These are phyloP conservation scores for Tetrax tetrax DNA, from an alignment of 2,113 vertebrate species.

Conservation along the genomic window DNA sequence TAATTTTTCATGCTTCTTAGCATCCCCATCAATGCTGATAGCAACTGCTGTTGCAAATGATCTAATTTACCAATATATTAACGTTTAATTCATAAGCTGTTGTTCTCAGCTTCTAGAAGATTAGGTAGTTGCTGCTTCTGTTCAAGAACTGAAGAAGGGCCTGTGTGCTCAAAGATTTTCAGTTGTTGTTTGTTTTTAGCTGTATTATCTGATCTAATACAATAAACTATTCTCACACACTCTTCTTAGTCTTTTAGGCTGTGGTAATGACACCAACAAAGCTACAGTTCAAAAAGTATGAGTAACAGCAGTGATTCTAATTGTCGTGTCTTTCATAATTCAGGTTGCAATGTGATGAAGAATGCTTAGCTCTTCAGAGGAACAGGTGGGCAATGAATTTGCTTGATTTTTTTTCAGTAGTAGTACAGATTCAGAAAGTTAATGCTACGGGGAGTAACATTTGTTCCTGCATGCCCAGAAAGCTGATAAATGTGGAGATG, in stretches of 20 bases:
- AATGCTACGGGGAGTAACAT: not conserved
- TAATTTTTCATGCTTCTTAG: not conserved
- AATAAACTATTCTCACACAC: not conserved
- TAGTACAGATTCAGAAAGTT: not conserved
- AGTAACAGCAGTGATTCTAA: not conserved
- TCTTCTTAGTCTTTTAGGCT: not conserved
- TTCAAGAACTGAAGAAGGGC: not conserved
- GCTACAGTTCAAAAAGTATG: not conserved
- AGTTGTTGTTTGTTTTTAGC: not conserved
- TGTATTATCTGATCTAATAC: not conserved
- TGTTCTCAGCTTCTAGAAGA: not conserved
- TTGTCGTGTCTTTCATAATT: constrained; percentile 45
- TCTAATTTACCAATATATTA: not conserved
- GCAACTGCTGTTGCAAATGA: not conserved
- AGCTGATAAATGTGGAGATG: not conserved
- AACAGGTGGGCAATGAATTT: constrained; percentile 81
- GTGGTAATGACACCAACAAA: not conserved
- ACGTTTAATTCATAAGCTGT: not conserved
- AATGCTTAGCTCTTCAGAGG: constrained; percentile 91
- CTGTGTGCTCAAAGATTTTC: not conserved
- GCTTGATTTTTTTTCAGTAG: not conserved
- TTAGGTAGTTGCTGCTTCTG: not conserved
- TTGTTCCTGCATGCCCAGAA: not conserved
- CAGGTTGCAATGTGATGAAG: constrained; percentile 94
- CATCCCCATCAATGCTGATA: not conserved